Conservation (phyloP, 2,888 invertebrate genomes). For the Macrophya annulata region DNA sequence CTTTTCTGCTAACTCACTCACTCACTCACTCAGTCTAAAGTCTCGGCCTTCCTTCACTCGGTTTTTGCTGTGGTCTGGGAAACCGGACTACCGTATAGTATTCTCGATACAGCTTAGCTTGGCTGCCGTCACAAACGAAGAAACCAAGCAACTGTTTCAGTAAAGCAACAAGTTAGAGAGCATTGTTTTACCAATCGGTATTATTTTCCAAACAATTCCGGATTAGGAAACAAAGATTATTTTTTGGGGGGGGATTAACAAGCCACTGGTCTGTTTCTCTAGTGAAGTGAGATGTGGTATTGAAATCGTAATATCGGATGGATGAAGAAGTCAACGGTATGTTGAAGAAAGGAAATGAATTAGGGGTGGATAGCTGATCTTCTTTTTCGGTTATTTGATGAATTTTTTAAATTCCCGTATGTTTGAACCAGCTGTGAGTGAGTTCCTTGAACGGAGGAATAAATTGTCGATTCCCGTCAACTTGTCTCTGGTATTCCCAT, state of each 20-base stretch:
- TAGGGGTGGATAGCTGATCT: background rate
- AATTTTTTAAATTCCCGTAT: background rate
- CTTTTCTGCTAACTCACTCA: background rate
- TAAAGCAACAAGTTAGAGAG: slow-evolving; percentile 41
- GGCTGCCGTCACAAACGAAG: background rate
- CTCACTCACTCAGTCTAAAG: background rate
- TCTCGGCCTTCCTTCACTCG: background rate
- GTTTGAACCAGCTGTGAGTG: background rate
- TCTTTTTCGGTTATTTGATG: background rate
- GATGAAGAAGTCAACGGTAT: background rate
- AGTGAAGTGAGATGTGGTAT: no score
- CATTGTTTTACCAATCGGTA: slow-evolving; percentile 22
- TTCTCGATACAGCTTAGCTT: background rate
- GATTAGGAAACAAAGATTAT: background rate
- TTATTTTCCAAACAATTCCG: background rate
- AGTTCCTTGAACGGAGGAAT: background rate
- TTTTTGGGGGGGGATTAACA: background rate
- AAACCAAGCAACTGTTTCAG: slow-evolving; percentile 22
- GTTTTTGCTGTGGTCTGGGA: slow-evolving; percentile 11
- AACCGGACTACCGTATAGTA: background rate
- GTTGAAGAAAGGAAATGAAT: background rate
- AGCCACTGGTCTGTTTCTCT: no score
- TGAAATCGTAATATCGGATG: background rate
- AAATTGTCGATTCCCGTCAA: background rate
- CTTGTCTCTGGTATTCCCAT: slow-evolving; percentile 11